phyloP scores from a whole-genome alignment of 2,113 vertebrate genomes.

The Oncorhynchus kisutch region DNA sequence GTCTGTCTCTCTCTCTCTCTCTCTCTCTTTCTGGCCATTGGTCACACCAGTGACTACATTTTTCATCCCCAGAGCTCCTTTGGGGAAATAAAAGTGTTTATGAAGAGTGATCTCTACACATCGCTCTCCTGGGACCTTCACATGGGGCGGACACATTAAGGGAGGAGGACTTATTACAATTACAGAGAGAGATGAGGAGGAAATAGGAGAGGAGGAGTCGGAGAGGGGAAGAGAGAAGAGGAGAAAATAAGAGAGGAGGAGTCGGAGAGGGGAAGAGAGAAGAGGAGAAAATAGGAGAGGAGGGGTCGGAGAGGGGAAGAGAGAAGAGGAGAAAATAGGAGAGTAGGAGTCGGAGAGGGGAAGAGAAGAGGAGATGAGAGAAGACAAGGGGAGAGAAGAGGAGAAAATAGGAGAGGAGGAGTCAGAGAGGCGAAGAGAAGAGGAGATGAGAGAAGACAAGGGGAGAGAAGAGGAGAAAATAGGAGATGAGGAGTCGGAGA shows the following conservation, averaged over 20 bases:
- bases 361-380: too few species aligned
- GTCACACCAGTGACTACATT: conserved; percentile 13
- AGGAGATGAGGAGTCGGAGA: conserved; percentile 2
- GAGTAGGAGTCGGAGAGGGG: background rate
- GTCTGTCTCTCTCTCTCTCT: conserved; percentile 12
- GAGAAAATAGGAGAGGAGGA: too few species aligned
- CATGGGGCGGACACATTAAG: conserved; percentile 51
- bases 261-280: conserved; percentile 21
- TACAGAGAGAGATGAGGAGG: conserved; percentile 46
- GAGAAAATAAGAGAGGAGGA: too few species aligned
- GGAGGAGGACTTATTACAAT: conserved; percentile 63
- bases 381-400: too few species aligned
- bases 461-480: conserved; percentile 54
- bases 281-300: conserved; percentile 39
- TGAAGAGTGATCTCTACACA: conserved; percentile 61
- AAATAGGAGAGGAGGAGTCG: conserved; percentile 30
- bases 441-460: conserved; percentile 14
- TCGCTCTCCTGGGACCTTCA: conserved; percentile 50
- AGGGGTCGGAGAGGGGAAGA: background rate
- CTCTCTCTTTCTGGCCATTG: conserved; percentile 18
- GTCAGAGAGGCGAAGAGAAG: too few species aligned
- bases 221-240: conserved; percentile 41
- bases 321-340: background rate
- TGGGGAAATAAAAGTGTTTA: conserved; percentile 59
- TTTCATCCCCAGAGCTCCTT: conserved; percentile 38